These are phyloP conservation scores for Xylota sylvarum DNA, from an alignment of 2,888 invertebrate species.

Conservation along the genomic window DNA sequence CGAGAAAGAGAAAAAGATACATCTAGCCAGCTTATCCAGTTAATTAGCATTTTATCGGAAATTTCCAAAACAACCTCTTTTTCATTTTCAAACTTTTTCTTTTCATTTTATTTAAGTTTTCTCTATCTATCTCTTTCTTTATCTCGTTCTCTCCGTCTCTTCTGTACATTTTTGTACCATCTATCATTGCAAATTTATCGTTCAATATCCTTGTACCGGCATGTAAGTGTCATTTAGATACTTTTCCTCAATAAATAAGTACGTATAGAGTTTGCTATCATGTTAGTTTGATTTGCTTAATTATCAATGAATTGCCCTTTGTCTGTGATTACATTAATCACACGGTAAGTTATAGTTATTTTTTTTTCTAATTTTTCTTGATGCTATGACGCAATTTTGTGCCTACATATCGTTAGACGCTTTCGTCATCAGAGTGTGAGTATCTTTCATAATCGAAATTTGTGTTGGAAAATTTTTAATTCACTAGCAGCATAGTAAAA, in stretches of 20 bases:
- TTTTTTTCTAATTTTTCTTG: not conserved
- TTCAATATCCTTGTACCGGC: constrained; percentile 8
- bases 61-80: constrained; percentile 30
- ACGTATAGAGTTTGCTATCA: not conserved
- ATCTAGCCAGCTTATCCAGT: constrained; percentile 29
- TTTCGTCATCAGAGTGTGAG: constrained; percentile 22
- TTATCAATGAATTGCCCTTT: constrained; percentile 12
- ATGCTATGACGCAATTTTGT: constrained; percentile 18
- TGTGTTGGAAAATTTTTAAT: not conserved
- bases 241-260: constrained; percentile 23
- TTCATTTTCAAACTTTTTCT: constrained; percentile 4
- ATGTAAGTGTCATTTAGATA: not conserved
- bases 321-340: not conserved
- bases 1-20: not conserved
- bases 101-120: not conserved
- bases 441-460: constrained; percentile 19
- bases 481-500: not conserved
- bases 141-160: not conserved
- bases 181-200: not conserved
- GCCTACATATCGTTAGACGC: not conserved
- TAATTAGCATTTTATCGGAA: constrained; percentile 40
- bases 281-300: not conserved
- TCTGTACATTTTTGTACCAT: not conserved
- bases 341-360: not conserved
- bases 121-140: not conserved